phyloP scores from a whole-genome alignment of 2,797 vertebrate genomes.

The Oreochromis grahami region DNA sequence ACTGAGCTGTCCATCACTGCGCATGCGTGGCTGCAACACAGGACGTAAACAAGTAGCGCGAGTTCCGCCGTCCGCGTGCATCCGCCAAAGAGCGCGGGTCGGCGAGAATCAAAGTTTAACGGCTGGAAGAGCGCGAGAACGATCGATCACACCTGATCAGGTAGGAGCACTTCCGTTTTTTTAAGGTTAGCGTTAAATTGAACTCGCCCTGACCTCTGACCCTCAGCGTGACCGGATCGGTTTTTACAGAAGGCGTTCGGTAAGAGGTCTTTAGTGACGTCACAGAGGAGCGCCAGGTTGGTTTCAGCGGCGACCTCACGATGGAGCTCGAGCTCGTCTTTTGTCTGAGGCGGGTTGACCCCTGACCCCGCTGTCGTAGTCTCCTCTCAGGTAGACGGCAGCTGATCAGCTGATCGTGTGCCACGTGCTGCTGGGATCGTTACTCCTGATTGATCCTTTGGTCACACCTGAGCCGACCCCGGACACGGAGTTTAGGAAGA shows the following conservation, averaged over 20 bases:
- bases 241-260: neutral
- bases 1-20: neutral
- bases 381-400: neutral
- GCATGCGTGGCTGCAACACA: neutral
- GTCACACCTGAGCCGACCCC: neutral
- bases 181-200: neutral
- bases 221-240: neutral
- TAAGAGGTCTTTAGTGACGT: neutral
- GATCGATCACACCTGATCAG: neutral
- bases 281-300: neutral
- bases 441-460: neutral
- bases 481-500: neutral
- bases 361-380: neutral
- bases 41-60: slow-evolving; percentile 1
- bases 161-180: neutral
- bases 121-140: neutral
- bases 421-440: neutral
- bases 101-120: neutral
- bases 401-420: neutral
- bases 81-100: neutral
- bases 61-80: neutral
- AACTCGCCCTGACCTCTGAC: neutral
- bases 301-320: neutral
- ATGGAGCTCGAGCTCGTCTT: neutral
- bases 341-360: neutral